Conservation (phyloP, 2,113 vertebrate species). For the Anoplopoma fimbria region DNA sequence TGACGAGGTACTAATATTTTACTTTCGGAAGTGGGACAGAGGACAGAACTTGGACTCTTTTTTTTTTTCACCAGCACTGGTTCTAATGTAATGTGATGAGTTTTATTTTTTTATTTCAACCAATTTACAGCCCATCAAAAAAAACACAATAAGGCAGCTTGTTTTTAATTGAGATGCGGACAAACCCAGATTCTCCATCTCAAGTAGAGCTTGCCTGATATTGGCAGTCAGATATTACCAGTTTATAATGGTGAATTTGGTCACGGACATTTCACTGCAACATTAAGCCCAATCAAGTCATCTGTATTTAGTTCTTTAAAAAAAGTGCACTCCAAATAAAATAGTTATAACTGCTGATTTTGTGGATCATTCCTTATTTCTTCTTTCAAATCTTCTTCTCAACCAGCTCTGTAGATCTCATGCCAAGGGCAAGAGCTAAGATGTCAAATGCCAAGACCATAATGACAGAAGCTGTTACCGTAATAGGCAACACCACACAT, state of each 20-base stretch:
- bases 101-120: not conserved
- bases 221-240: not conserved
- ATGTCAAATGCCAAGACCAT: not conserved
- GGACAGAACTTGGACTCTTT: not conserved
- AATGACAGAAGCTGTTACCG: slow-evolving; percentile 37
- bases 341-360: not conserved
- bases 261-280: not conserved
- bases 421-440: not conserved
- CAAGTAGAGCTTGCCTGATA: not conserved
- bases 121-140: not conserved
- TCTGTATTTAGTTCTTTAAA: not conserved
- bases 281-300: not conserved
- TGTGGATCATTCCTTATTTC: not conserved
- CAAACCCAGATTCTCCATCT: not conserved
- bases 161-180: not conserved
- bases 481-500: slow-evolving; percentile 34
- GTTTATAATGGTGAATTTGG: not conserved
- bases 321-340: no score
- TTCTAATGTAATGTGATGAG: no score
- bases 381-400: not conserved
- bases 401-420: not conserved
- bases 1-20: not conserved
- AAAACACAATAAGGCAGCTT: not conserved
- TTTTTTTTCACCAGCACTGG: not conserved
- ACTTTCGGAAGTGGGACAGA: not conserved